phyloP scores from a whole-genome alignment of 2,888 invertebrate genomes.

The Drosophila tanythrix region DNA sequence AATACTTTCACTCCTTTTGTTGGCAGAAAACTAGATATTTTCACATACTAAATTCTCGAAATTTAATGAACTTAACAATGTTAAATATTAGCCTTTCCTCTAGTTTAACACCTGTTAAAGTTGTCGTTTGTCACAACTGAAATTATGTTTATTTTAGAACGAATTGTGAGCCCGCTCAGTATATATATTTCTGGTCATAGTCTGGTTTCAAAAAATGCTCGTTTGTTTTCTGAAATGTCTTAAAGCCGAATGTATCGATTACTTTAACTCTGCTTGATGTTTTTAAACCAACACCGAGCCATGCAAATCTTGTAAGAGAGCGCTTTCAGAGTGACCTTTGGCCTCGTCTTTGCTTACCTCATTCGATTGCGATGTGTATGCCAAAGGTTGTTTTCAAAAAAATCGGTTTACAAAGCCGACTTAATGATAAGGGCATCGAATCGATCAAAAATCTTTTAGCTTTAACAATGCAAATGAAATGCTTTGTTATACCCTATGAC shows the following conservation, averaged over 20 bases:
- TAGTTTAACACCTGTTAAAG: slow-evolving; percentile 3
- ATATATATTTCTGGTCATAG: not conserved
- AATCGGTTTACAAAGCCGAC: slow-evolving; percentile 55
- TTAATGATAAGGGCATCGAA: slow-evolving; percentile 62
- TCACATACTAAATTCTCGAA: not conserved
- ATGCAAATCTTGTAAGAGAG: slow-evolving; percentile 30
- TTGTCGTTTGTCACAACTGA: not conserved
- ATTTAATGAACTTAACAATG: not conserved
- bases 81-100: not conserved
- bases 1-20: not conserved
- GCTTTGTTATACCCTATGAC: slow-evolving; percentile 29
- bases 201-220: slow-evolving; percentile 1
- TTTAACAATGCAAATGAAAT: slow-evolving; percentile 71
- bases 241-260: slow-evolving; percentile 8
- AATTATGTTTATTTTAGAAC: slow-evolving; percentile 12
- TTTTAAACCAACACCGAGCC: slow-evolving; percentile 34
- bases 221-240: not conserved
- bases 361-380: slow-evolving; percentile 20
- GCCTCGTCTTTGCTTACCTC: slow-evolving; percentile 53
- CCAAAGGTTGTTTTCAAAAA: slow-evolving; percentile 42
- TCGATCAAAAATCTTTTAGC: slow-evolving; percentile 73
- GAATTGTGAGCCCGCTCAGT: not conserved
- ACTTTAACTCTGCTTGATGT: slow-evolving; percentile 13
- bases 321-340: slow-evolving; percentile 43
- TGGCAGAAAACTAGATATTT: not conserved